phyloP scores from a whole-genome alignment of 2,888 invertebrate genomes.

The Hedychridium roseum region DNA sequence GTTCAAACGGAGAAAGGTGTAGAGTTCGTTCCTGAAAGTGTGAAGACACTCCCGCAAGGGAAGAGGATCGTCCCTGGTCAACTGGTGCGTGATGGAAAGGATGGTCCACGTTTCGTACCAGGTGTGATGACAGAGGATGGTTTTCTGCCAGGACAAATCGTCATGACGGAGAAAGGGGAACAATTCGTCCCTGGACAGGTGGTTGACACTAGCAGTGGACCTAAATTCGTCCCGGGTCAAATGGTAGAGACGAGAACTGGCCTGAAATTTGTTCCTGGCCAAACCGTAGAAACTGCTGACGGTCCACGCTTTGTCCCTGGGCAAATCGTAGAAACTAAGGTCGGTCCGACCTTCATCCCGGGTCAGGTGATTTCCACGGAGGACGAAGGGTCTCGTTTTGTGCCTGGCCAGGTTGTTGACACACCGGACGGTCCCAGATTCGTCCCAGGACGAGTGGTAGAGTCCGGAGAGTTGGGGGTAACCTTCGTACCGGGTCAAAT shows the following conservation, averaged over 20 bases:
- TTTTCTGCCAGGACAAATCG: constrained; percentile 76
- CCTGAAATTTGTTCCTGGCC: constrained; percentile 75
- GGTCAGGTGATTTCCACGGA: constrained; percentile 77
- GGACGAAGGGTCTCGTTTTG: constrained; percentile 66
- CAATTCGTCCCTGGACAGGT: constrained; percentile 78
- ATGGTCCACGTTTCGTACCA: constrained; percentile 74
- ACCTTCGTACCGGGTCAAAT: constrained; percentile 66
- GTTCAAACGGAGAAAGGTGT: constrained; percentile 72
- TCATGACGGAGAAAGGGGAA: constrained; percentile 74
- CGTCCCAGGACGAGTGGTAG: constrained; percentile 66
- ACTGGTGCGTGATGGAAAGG: constrained; percentile 69
- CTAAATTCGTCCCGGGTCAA: constrained; percentile 81
- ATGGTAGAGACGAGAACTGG: constrained; percentile 75
- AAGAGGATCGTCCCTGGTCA: constrained; percentile 72
- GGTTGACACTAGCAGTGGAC: constrained; percentile 73
- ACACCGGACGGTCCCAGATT: constrained; percentile 75
- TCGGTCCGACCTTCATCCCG: constrained; percentile 80
- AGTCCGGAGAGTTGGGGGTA: constrained; percentile 63
- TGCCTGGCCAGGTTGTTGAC: constrained; percentile 76
- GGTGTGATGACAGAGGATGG: constrained; percentile 74
- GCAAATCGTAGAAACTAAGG: constrained; percentile 78
- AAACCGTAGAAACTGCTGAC: constrained; percentile 75
- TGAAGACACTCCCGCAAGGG: constrained; percentile 65
- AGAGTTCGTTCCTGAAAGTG: constrained; percentile 72
- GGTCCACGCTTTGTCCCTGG: constrained; percentile 82